Evolutionary conservation across 2,113 vertebrate genomes (phyloP).

Genomic region (Odontesthes bonariensis): DNA sequence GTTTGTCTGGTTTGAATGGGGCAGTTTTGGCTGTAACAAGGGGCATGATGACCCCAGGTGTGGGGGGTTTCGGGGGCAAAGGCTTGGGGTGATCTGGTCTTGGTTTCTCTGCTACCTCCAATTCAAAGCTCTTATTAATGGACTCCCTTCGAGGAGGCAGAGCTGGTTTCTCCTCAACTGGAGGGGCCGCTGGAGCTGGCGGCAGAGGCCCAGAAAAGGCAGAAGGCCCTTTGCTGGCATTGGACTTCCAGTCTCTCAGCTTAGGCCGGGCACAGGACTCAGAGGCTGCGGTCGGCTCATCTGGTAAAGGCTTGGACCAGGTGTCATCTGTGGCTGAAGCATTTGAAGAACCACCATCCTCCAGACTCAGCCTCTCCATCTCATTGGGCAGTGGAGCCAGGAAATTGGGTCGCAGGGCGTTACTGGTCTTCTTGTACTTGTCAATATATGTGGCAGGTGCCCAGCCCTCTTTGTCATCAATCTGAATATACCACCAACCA

Average conservation of each 20-base stretch:
- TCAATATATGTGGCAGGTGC: constrained; percentile 96
- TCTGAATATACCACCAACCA: constrained; percentile 99
- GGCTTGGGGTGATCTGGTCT: constrained; percentile 82
- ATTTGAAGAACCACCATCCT: constrained; percentile 69
- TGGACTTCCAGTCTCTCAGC: constrained; percentile 90
- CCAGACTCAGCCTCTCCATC: constrained; percentile 87
- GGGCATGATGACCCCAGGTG: constrained; percentile 87
- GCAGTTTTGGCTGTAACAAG: constrained; percentile 84
- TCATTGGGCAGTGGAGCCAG: constrained; percentile 92
- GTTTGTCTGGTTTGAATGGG: constrained; percentile 85
- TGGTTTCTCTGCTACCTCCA: constrained; percentile 86
- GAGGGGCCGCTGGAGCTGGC: constrained; percentile 79
- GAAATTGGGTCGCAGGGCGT: constrained; percentile 91
- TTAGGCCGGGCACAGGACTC: constrained; percentile 85
- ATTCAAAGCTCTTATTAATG: constrained; percentile 92
- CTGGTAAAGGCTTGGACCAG: constrained; percentile 91
- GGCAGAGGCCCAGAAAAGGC: constrained; percentile 71
- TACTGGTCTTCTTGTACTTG: constrained; percentile 99
- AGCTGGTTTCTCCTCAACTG: constrained; percentile 93
- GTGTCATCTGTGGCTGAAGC: constrained; percentile 75
- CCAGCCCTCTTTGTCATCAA: constrained; percentile 98
- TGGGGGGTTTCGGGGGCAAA: constrained; percentile 89
- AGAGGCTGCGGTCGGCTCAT: constrained; percentile 83
- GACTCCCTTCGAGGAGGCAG: constrained; percentile 94
- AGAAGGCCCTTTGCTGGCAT: constrained; percentile 71